Evolutionary conservation across 2,888 invertebrate genomes (phyloP).

Genomic region (Hesperia comma): DNA sequence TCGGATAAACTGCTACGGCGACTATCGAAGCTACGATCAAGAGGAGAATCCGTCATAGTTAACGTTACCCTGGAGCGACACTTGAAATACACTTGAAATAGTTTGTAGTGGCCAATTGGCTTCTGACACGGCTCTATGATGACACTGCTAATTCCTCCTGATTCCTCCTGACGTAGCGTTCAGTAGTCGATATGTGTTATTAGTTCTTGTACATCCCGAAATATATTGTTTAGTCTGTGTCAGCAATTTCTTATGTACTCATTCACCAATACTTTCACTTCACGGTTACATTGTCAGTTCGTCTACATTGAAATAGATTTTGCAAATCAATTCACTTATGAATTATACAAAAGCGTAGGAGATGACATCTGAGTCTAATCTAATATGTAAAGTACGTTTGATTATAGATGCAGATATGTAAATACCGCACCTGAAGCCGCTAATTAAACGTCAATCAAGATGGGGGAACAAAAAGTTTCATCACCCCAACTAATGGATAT

Average conservation of each 20-base stretch:
- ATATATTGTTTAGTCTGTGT: too few species aligned
- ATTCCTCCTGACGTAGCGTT: too few species aligned
- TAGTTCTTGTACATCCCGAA: too few species aligned
- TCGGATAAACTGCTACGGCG: not conserved
- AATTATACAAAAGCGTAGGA: slow-evolving; percentile 22
- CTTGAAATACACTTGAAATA: too few species aligned
- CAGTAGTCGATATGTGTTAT: too few species aligned
- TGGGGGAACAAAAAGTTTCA: slow-evolving; percentile 16
- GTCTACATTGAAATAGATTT: slow-evolving; percentile 1
- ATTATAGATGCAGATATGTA: slow-evolving; percentile 31
- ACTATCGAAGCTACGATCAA: not conserved
- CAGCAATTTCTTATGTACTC: too few species aligned
- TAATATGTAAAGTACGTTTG: slow-evolving; percentile 2
- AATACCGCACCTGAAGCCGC: slow-evolving; percentile 18
- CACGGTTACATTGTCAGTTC: not conserved
- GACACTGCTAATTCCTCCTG: too few species aligned
- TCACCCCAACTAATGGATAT: slow-evolving; percentile 13
- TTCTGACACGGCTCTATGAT: too few species aligned
- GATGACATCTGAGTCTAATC: slow-evolving; percentile 9
- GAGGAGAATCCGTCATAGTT: too few species aligned
- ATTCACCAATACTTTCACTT: not conserved
- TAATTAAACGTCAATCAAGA: slow-evolving; percentile 36
- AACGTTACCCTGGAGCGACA: too few species aligned
- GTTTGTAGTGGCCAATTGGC: too few species aligned
- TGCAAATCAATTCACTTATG: slow-evolving; percentile 28